These are phyloP conservation scores for Cistogaster globosa DNA, from an alignment of 2,888 invertebrate genomes.

Conservation along the genomic window DNA sequence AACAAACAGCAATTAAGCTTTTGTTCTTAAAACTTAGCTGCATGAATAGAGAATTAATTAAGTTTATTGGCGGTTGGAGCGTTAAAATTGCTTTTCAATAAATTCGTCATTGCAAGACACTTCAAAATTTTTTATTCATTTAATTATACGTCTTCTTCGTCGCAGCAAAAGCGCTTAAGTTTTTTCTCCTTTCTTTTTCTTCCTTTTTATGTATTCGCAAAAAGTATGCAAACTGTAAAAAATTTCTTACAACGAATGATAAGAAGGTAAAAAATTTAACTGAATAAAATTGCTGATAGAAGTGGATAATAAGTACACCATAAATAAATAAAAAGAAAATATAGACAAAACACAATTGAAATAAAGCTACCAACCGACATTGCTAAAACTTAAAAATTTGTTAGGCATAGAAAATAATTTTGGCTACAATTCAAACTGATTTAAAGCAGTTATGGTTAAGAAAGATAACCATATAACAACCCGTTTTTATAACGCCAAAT, in stretches of 20 bases:
- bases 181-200: neutral
- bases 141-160: conserved; percentile 13
- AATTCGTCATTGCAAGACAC: conserved; percentile 29
- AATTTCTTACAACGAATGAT: neutral
- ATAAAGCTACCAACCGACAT: neutral
- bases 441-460: too few species aligned
- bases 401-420: too few species aligned
- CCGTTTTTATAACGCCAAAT: too few species aligned
- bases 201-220: neutral
- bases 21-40: conserved; percentile 51
- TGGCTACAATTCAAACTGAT: too few species aligned
- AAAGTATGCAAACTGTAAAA: neutral
- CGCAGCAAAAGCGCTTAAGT: neutral
- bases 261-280: conserved; percentile 6
- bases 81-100: conserved; percentile 67
- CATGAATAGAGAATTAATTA: conserved; percentile 67
- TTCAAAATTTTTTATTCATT: neutral
- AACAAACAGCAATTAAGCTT: conserved; percentile 65
- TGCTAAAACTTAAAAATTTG: too few species aligned
- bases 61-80: conserved; percentile 64
- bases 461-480: too few species aligned
- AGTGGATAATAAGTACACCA: neutral
- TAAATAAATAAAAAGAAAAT: too few species aligned
- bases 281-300: conserved; percentile 7
- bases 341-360: neutral